Evolutionary conservation across 1,140 invertebrate species (phyloP).

Genomic region (Rhopalosiphum maidis): DNA sequence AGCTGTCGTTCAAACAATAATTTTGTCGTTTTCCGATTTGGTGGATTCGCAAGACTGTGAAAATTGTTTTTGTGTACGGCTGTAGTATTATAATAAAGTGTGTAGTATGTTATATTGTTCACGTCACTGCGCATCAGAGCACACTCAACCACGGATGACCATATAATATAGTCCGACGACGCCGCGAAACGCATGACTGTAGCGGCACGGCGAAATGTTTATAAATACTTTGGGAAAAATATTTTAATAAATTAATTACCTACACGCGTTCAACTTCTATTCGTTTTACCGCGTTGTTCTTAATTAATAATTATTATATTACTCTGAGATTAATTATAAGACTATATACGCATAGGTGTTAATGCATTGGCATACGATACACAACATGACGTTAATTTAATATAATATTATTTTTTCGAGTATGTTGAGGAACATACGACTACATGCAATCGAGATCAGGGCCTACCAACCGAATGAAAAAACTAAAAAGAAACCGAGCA

Average conservation of each 20-base stretch:
- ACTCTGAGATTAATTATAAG: neutral
- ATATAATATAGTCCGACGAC: neutral
- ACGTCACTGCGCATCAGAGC: neutral
- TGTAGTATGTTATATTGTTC: neutral
- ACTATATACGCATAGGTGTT: too few species aligned
- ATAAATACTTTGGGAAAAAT: neutral
- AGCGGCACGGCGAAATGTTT: neutral
- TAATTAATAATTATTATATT: neutral
- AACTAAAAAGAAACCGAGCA: neutral
- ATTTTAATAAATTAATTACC: neutral
- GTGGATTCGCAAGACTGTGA: neutral
- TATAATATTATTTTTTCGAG: too few species aligned
- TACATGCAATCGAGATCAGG: neutral
- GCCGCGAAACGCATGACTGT: neutral
- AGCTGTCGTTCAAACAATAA: neutral
- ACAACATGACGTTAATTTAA: too few species aligned
- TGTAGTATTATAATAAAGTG: too few species aligned
- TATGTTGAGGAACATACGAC: too few species aligned
- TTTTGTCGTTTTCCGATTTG: neutral
- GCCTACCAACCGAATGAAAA: neutral
- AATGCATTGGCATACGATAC: too few species aligned
- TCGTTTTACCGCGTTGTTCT: neutral
- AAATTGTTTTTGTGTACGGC: neutral
- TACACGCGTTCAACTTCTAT: neutral
- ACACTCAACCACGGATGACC: neutral